Percentiles rank a stretch among this genome's conserved stretches.
These are phyloP conservation scores for Rhegmatorhina hoffmannsi DNA, from an alignment of 2,113 vertebrate species.

Conservation along the genomic window DNA sequence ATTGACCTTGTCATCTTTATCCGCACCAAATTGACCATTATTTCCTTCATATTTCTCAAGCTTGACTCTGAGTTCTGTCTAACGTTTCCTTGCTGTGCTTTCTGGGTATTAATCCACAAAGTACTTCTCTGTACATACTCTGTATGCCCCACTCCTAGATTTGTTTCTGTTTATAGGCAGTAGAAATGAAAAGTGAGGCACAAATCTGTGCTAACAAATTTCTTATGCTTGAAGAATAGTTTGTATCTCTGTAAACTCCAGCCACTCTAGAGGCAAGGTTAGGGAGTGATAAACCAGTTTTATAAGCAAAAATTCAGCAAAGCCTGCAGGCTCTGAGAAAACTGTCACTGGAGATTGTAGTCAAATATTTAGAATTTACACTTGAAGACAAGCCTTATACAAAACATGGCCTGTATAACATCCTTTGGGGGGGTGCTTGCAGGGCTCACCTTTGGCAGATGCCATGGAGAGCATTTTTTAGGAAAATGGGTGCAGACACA, in stretches of 20 bases:
- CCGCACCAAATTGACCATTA: neutral
- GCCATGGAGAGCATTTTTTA: neutral
- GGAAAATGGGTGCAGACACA: neutral
- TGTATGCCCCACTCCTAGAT: neutral
- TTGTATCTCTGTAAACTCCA: neutral
- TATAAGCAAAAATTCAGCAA: neutral
- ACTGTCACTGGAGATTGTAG: neutral
- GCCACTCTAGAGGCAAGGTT: neutral
- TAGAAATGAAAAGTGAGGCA: neutral
- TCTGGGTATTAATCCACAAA: neutral
- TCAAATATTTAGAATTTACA: neutral
- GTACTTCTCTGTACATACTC: neutral
- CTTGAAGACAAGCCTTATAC: neutral
- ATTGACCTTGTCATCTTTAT: neutral
- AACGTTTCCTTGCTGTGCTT: neutral
- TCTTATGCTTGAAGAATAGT: neutral
- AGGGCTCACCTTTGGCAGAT: neutral
- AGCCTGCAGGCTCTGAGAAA: neutral
- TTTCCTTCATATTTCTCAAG: neutral
- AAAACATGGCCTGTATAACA: neutral
- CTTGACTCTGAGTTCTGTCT: neutral
- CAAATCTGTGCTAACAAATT: neutral
- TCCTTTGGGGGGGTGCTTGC: neutral
- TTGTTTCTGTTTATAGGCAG: neutral
- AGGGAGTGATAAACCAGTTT: neutral